Evolutionary conservation across 2,888 invertebrate species (phyloP), one percentile per base, ranked within the genome.

Genomic region (Aspidiotus destructor): DNA sequence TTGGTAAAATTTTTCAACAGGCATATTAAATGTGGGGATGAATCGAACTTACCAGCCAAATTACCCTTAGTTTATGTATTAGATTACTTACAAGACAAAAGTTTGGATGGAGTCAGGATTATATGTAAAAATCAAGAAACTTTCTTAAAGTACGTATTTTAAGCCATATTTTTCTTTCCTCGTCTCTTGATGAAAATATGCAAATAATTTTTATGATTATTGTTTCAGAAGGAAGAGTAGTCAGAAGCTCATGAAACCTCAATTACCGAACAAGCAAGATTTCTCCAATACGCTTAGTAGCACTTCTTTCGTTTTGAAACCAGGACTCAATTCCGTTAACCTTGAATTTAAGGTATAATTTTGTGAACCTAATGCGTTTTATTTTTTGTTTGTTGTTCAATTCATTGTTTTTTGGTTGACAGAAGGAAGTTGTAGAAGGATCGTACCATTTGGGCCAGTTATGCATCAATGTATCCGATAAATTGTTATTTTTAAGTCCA

Each of bases 41-140:
- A 40, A 28, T 8, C 17, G 17, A 13, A 40, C 8, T 9, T 28
- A 11, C 52, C 67, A 8, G 1, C 58, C 28, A 58, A 58, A 68
- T 57, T 70, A 16, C 70, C 70, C 73, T 85, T 90, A 68, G 83
- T 83, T 55, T 83, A 86, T 57, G 85, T 86, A 75, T 77, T 90
- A 48, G 87, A 88, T 74, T 87, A 86, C 75, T 88, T 90, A 76
- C 88, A 92, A 76, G 91, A 93, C 76, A 88, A 86, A 74, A 86
- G 85, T 41, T 78, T 93, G 8, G 85, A 85, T 62, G 84, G 86
- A 72, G 89, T 87, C 0, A 86, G 86, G 3, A 85, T 92, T 10
- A 84, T 86, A 41, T 87, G 87, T 73, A 83, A 83, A 71, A 85
- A 83, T 73, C 81, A 82, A 10, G 77, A 78, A 65, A 75, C 76